These are phyloP conservation scores for Panulirus ornatus DNA, from an alignment of 1,140 invertebrate genomes.

Conservation along the genomic window DNA sequence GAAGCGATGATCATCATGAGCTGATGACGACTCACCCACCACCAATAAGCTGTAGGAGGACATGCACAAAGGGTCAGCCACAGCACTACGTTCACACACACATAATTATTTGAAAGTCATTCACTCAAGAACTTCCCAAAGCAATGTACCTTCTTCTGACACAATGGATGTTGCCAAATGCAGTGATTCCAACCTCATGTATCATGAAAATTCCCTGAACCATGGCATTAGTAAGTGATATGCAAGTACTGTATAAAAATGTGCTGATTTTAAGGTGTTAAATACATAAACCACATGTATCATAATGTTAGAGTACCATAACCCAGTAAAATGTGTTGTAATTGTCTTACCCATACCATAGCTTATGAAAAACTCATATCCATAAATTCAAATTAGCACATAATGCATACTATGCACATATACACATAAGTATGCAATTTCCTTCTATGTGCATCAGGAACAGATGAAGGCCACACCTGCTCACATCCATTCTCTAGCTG, in stretches of 20 bases:
- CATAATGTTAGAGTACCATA: neutral
- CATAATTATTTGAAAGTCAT: neutral
- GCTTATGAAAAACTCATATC: too few relatives aligned
- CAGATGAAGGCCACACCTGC: too few relatives aligned
- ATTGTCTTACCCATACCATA: too few relatives aligned
- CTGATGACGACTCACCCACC: conserved; percentile 52
- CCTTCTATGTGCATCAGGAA: too few relatives aligned
- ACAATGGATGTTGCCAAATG: neutral
- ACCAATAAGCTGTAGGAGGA: conserved; percentile 63
- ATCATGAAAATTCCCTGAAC: neutral
- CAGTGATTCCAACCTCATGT: neutral
- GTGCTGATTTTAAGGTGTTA: neutral
- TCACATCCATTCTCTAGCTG: too few relatives aligned
- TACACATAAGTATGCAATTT: too few relatives aligned
- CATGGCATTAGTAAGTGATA: conserved; percentile 30
- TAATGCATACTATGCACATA: too few relatives aligned
- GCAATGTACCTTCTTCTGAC: neutral
- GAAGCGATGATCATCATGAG: conserved; percentile 14
- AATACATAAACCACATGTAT: neutral
- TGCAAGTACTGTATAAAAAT: neutral
- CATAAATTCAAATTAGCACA: too few relatives aligned
- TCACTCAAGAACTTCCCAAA: conserved; percentile 4
- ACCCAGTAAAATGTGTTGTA: neutral
- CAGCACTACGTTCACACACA: neutral
- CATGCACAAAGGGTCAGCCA: conserved; percentile 39